Evolutionary conservation across 2,797 vertebrate genomes (phyloP).

Genomic region (Todus mexicanus): DNA sequence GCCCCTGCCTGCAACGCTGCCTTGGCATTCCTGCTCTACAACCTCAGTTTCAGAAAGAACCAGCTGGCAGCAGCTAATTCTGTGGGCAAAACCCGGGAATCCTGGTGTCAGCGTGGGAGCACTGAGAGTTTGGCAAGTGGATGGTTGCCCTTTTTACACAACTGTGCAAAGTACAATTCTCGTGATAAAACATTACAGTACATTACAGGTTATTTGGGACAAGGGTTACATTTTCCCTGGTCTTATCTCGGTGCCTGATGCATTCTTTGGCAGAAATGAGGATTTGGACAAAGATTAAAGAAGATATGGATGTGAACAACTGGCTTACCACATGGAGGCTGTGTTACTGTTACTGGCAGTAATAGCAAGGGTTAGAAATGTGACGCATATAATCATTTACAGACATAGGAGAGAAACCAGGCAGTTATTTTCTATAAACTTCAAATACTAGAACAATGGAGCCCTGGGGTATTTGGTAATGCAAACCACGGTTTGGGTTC

Average conservation of each 20-base stretch:
- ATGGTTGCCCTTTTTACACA: background rate
- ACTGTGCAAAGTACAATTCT: constrained; percentile 53
- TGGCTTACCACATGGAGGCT: background rate
- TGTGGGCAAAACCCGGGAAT: background rate
- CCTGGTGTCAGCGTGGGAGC: background rate
- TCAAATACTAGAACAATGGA: background rate
- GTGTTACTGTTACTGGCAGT: background rate
- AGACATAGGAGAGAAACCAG: background rate
- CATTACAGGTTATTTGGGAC: background rate
- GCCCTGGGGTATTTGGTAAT: background rate
- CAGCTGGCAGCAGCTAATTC: background rate
- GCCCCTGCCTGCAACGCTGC: background rate
- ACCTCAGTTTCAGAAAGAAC: background rate
- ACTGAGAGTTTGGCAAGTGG: background rate
- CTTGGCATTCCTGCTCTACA: background rate
- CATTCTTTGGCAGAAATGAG: constrained; percentile 15
- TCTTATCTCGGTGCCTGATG: constrained; percentile 24
- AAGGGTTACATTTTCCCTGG: constrained; percentile 8
- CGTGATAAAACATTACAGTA: constrained; percentile 51
- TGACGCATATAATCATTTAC: constrained; percentile 31
- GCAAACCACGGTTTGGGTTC: background rate
- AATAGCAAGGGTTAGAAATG: background rate
- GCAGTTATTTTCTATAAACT: background rate
- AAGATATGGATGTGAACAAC: background rate
- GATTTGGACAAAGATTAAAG: constrained; percentile 55